Percentiles rank a stretch among this genome's conserved stretches.
phyloP scores from a whole-genome alignment of 2,797 vertebrate species.

The Coilia nasus region DNA sequence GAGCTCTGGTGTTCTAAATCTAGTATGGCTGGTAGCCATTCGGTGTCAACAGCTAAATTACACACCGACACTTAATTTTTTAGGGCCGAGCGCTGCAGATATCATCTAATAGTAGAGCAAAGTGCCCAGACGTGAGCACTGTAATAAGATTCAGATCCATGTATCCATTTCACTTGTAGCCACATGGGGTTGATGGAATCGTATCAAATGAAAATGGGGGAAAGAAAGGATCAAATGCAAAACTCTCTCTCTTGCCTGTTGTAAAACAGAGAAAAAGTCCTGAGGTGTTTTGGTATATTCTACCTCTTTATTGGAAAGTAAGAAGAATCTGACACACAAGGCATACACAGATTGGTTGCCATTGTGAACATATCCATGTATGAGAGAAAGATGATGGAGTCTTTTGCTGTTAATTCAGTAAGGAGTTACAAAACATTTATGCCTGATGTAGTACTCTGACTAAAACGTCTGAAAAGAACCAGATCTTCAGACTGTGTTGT shows the following conservation, averaged over 20 bases:
- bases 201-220: slow-evolving; percentile 1
- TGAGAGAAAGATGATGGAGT: no score
- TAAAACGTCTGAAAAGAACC: no score
- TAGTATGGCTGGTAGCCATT: slow-evolving; percentile 2
- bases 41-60: slow-evolving; percentile 20
- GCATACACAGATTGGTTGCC: neutral
- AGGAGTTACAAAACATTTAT: no score
- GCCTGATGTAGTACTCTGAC: no score
- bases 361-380: neutral
- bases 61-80: slow-evolving; percentile 20
- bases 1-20: neutral
- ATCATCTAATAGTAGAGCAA: neutral
- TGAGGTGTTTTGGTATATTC: neutral
- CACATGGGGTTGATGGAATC: neutral
- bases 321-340: neutral
- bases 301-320: neutral
- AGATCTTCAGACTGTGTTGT: no score
- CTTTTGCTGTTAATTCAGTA: no score
- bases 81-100: neutral
- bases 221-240: neutral
- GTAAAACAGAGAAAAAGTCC: neutral
- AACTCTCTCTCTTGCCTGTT: neutral
- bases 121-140: neutral
- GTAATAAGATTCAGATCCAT: slow-evolving; percentile 22
- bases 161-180: neutral